Evolutionary conservation across 1,140 invertebrate species (phyloP), one percentile per base, ranked within the genome.

Genomic region (Hestina assimilis): DNA sequence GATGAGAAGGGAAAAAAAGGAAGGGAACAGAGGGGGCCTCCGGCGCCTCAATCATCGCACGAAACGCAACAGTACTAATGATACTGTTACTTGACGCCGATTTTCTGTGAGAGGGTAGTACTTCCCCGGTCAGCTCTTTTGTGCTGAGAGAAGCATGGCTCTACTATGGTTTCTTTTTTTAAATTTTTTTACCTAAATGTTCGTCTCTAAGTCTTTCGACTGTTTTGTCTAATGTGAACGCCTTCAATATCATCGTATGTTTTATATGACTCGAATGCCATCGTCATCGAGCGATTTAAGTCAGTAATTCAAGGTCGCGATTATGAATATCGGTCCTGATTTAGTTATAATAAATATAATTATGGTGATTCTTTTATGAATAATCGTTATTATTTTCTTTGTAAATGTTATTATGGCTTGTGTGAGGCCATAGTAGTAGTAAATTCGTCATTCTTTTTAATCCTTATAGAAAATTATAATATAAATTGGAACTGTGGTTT

Each of bases 261-360:
- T 47, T 21, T 47, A 26, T 35, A 35, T 17, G 15, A 35, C 15
- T 17, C 19, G 8, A 19, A 19, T 38, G 1, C n/a, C 14, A 68
- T 52, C 67, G 69, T 65, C 63, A 66, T 67, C 55, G 50, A 59
- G 54, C 60, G 59, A 65, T 73, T 76, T 73, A 69, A 74, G 60
- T 64, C 51, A 68, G 56, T 73, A 69, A 76, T 65, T 74, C 71
- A 79, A 79, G 75, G 75, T 71, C 67, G 40, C 38, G 31, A 59
- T 56, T 47, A 52, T 23, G 46, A 63, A 15, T 51, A 48, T 56
- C 46, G 28, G 38, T 50, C 42, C 59, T 56, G 52, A 56, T 61
- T 51, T 48, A 59, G 48, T 59, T 59, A 38, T 45, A 59, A 59
- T 59, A 51, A 47, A 62, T 52, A 62, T 57, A 46, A 31, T 57